phyloP scores from a whole-genome alignment of 2,888 invertebrate species.

The Acanthosepion lycidas region DNA sequence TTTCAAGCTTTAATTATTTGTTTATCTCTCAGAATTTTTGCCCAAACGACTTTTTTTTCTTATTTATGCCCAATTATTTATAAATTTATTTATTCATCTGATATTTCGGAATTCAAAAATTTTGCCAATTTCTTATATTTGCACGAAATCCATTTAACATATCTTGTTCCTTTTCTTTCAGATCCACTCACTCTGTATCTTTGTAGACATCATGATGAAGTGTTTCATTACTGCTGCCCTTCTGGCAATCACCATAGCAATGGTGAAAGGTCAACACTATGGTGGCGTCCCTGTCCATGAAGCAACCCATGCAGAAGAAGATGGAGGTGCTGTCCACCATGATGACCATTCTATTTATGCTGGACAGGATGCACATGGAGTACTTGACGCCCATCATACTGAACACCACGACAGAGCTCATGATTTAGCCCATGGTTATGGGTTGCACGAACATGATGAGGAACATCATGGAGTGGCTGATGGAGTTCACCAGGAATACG shows the following conservation, averaged over 20 bases:
- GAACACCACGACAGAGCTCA: not conserved
- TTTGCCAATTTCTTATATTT: too few species aligned
- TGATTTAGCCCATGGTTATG: not conserved
- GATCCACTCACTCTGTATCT: not conserved
- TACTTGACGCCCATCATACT: not conserved
- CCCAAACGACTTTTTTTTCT: too few species aligned
- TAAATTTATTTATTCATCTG: too few species aligned
- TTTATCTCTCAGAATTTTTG: too few species aligned
- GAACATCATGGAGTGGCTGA: not conserved
- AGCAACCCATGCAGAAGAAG: not conserved
- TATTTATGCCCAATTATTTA: too few species aligned
- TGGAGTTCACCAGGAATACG: not conserved
- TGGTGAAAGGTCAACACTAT: slow-evolving; percentile 1
- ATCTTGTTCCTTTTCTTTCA: not conserved
- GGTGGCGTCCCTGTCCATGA: not conserved
- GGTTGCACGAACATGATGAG: not conserved
- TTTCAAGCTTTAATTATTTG: too few species aligned
- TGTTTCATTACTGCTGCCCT: not conserved
- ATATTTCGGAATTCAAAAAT: not conserved
- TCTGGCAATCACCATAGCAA: not conserved
- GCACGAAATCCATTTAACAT: not conserved
- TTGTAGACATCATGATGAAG: not conserved
- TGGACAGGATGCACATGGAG: not conserved
- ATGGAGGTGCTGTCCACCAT: not conserved
- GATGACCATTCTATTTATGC: not conserved